Evolutionary conservation across 2,888 invertebrate species (phyloP), one percentile per base, ranked within the genome.

Genomic region (Tachina fera): DNA sequence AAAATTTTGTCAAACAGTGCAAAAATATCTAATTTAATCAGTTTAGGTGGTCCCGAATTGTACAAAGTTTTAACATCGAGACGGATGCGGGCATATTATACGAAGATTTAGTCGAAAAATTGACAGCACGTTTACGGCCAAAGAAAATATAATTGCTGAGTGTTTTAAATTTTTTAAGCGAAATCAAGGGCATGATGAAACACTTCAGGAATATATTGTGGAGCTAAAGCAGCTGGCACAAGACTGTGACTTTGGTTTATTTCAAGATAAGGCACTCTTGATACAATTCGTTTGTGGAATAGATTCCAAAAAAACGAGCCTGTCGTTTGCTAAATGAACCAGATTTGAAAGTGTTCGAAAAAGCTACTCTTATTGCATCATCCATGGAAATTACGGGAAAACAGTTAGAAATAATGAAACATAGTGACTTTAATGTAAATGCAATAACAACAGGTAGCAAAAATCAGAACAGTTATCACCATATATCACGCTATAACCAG

Each of bases 261-360:
- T 76, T 31, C 13, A 49, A 9, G 76, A 56, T n/a, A 76, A 67
- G 22, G 56, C 45, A 5, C 63, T 74, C 9, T 51, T 63, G 14
- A 74, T 51, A 60, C 74, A 60, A 19, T 61, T 76, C 39, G 65
- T 76, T n/a, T 65, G 76, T 58, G 71, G 58, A 31, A 49, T 67
- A 9, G 47, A 67, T n/a, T 58, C 11, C 9, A 22, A 56, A 71
- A 58, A 58, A 68, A 45, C 58, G 58, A 31, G 56, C 4, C n/a
- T n/a, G n/a, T 45, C 71, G 56, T 11, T 49, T 71, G 14, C 22
- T 58, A 43, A 71, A 71, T 58, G 45, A 71, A 8, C 71, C 58
- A 45, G 45, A 58, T n/a, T 71, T 71, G 11, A 71, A 71, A 22
- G 43, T 45, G 8, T 71, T 58, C 58, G 71, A 71, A n/a, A 71